Conservation (phyloP, 2,888 invertebrate genomes). For the Cataglyphis rosenhaueri region DNA sequence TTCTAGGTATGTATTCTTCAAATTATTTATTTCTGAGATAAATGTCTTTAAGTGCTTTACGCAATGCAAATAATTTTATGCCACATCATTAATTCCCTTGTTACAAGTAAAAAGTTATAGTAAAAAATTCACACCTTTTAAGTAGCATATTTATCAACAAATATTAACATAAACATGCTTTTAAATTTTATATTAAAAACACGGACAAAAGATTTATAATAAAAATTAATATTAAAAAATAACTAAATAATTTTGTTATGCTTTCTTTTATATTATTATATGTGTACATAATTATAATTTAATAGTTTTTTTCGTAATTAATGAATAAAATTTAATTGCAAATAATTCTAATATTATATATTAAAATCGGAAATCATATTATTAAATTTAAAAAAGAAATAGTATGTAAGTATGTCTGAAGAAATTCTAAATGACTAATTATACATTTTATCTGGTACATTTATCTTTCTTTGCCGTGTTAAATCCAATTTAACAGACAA, state of each 20-base stretch:
- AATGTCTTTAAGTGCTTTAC: constrained; percentile 68
- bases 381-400: background rate
- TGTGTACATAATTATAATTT: background rate
- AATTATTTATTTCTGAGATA: constrained; percentile 66
- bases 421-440: background rate
- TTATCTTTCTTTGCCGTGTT: background rate
- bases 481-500: constrained; percentile 22
- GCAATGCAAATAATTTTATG: constrained; percentile 60
- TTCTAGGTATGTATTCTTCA: constrained; percentile 65
- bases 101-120: background rate
- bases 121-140: background rate
- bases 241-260: background rate
- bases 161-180: background rate
- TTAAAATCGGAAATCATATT: background rate
- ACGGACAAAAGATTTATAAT: background rate
- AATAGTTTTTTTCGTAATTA: constrained; percentile 31
- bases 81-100: constrained; percentile 61
- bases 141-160: background rate
- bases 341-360: background rate
- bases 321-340: background rate
- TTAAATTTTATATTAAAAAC: background rate
- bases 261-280: background rate
- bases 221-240: background rate
- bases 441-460: background rate
- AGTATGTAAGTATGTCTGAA: background rate